Evolutionary conservation across 35 echinoderm and acorn worm genomes (phyloP).

Genomic region (Lytechinus pictus): DNA sequence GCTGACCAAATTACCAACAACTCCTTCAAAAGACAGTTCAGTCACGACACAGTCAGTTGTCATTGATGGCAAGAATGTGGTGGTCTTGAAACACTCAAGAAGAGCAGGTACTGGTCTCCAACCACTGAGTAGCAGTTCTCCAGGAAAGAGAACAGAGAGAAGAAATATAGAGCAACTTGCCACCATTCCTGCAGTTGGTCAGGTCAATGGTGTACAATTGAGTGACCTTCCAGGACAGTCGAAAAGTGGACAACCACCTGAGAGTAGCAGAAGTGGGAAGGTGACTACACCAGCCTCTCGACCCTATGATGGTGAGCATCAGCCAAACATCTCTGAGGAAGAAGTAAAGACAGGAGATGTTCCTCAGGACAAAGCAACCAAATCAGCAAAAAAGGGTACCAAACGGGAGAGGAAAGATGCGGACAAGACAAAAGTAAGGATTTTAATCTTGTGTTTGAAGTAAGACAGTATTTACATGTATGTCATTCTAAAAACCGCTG

Average conservation of each 20-base stretch:
- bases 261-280: background rate
- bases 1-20: slow-evolving; percentile 34
- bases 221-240: background rate
- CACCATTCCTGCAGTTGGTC: background rate
- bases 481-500: background rate
- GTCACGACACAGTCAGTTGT: background rate
- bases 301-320: too few species aligned
- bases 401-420: background rate
- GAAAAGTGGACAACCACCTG: background rate
- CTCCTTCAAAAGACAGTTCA: background rate
- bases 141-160: background rate
- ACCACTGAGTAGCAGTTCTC: background rate
- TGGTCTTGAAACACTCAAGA: background rate
- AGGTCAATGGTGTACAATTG: background rate
- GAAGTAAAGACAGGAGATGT: background rate
- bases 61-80: background rate
- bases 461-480: too few species aligned
- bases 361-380: background rate
- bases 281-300: too few species aligned
- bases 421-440: background rate
- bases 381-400: background rate
- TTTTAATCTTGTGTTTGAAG: too few species aligned
- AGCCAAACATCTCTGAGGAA: background rate
- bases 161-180: background rate
- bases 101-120: background rate